A percentile compares a stretch with the other conserved stretches of the same genome.
phyloP scores from a whole-genome alignment of 2,888 invertebrate genomes.

The Gandaritis pyraliata region DNA sequence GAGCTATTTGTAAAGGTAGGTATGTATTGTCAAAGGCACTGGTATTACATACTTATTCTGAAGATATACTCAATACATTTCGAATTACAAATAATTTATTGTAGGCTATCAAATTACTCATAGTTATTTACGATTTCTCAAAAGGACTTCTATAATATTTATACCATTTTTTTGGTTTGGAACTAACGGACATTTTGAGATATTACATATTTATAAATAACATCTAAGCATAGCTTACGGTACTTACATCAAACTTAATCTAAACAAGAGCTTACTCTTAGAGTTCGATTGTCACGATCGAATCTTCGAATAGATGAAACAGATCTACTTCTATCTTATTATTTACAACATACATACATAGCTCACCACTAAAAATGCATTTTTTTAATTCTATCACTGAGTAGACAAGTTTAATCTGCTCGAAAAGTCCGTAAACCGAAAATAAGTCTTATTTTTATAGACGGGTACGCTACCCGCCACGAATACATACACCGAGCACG shows the following conservation, averaged over 20 bases:
- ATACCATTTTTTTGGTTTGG: conserved; percentile 71
- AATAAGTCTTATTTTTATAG: conserved; percentile 70
- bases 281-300: conserved; percentile 78
- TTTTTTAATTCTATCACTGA: conserved; percentile 78
- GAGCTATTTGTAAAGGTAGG: conserved; percentile 76
- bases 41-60: conserved; percentile 66
- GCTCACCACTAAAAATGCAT: conserved; percentile 83
- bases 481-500: conserved; percentile 63
- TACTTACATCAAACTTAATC: conserved; percentile 73
- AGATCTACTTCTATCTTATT: conserved; percentile 78
- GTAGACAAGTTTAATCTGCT: conserved; percentile 82
- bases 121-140: conserved; percentile 65
- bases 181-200: conserved; percentile 73
- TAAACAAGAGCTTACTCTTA: conserved; percentile 80
- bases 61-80: conserved; percentile 60
- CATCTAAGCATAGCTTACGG: conserved; percentile 76
- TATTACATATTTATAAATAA: conserved; percentile 81
- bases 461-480: conserved; percentile 58
- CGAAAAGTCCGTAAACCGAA: conserved; percentile 81
- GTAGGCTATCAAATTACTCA: conserved; percentile 50
- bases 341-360: conserved; percentile 69
- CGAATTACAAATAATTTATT: conserved; percentile 47
- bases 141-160: conserved; percentile 56
- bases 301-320: conserved; percentile 84
- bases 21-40: conserved; percentile 84